Percentiles rank a stretch among this genome's conserved stretches.
phyloP scores from a whole-genome alignment of 2,797 vertebrate species.

The Margarornis squamiger region DNA sequence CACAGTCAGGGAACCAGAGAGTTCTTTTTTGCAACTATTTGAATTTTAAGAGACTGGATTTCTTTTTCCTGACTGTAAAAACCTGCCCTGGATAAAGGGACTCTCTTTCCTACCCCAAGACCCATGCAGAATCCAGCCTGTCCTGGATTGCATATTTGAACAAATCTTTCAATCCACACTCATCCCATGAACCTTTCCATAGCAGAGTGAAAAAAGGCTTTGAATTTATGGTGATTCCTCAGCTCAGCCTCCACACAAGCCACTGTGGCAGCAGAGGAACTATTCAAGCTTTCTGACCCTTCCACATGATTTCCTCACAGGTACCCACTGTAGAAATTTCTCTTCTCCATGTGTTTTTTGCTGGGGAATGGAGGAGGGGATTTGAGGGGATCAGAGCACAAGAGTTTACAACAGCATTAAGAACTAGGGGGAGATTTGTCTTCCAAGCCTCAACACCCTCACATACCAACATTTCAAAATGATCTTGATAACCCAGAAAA shows the following conservation, averaged over 20 bases:
- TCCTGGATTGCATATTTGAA: background rate
- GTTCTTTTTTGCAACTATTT: background rate
- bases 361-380: background rate
- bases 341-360: background rate
- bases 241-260: background rate
- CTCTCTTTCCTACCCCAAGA: background rate
- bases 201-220: background rate
- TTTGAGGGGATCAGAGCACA: background rate
- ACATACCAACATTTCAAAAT: background rate
- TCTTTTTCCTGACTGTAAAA: background rate
- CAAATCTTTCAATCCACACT: background rate
- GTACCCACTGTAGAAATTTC: background rate
- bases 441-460: background rate
- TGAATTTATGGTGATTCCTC: background rate
- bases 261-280: background rate
- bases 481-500: constrained; percentile 35
- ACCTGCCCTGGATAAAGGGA: background rate
- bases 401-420: background rate
- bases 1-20: background rate
- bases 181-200: background rate
- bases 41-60: background rate
- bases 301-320: background rate
- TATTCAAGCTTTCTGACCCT: background rate
- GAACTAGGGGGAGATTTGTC: background rate
- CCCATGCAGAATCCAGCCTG: background rate